phyloP scores from a whole-genome alignment of 2,113 vertebrate genomes.

The Ictalurus furcatus region DNA sequence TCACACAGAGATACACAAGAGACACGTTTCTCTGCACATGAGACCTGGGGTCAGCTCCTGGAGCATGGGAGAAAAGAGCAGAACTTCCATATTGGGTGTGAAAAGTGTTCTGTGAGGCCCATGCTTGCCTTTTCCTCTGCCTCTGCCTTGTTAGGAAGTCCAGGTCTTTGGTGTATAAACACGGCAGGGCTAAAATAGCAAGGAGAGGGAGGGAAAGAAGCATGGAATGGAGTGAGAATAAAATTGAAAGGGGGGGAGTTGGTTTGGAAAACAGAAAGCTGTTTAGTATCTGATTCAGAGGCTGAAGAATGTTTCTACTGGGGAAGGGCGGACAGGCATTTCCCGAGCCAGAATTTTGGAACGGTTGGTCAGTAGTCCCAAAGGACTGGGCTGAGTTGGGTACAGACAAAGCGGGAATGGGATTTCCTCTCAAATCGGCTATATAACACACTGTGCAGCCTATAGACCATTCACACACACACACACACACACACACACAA shows the following conservation, averaged over 20 bases:
- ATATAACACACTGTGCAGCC: background rate
- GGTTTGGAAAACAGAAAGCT: slow-evolving; percentile 42
- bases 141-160: slow-evolving; percentile 79
- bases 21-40: slow-evolving; percentile 52
- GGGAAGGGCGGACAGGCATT: slow-evolving; percentile 54
- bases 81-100: slow-evolving; percentile 78
- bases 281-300: slow-evolving; percentile 63
- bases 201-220: slow-evolving; percentile 2
- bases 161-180: slow-evolving; percentile 65
- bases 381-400: slow-evolving; percentile 64
- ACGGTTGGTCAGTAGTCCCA: slow-evolving; percentile 60
- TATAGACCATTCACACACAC: slow-evolving; percentile 11
- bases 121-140: slow-evolving; percentile 67
- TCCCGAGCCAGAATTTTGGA: slow-evolving; percentile 60
- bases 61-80: slow-evolving; percentile 53
- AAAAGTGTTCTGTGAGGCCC: slow-evolving; percentile 55
- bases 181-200: slow-evolving; percentile 50
- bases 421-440: slow-evolving; percentile 59
- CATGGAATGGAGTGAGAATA: slow-evolving; percentile 39
- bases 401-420: slow-evolving; percentile 59
- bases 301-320: slow-evolving; percentile 60
- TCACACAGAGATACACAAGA: slow-evolving; percentile 12
- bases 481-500: background rate
- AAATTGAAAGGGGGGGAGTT: slow-evolving; percentile 2
- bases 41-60: slow-evolving; percentile 53